Evolutionary conservation across 2,113 vertebrate species (phyloP).

Genomic region (Marmota flaviventris): DNA sequence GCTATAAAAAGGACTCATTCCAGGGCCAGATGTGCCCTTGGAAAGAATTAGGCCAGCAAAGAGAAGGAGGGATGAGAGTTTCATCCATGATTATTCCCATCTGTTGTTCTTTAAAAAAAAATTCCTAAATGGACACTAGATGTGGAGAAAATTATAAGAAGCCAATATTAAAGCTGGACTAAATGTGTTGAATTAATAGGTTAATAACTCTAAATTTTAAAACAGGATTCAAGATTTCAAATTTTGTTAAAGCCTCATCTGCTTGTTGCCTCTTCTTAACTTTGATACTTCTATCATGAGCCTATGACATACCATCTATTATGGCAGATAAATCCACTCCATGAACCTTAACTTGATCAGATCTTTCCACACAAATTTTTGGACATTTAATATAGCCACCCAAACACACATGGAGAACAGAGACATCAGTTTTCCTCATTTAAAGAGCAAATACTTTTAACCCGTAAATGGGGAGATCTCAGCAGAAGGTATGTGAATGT

Average conservation of each 20-base stretch:
- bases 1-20: conserved; percentile 74
- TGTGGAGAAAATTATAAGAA: conserved; percentile 41
- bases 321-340: not conserved
- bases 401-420: not conserved
- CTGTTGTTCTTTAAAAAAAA: conserved; percentile 61
- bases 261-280: not conserved
- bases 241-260: not conserved
- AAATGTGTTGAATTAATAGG: conserved; percentile 20
- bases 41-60: conserved; percentile 66
- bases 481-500: not conserved
- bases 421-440: not conserved
- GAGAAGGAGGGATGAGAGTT: conserved; percentile 51
- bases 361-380: not conserved
- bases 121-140: conserved; percentile 60
- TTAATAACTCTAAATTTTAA: conserved; percentile 27
- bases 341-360: not conserved
- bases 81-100: conserved; percentile 77
- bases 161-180: not conserved
- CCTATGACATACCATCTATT: not conserved
- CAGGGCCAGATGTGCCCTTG: conserved; percentile 81
- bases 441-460: not conserved
- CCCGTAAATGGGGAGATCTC: not conserved
- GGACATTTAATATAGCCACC: not conserved
- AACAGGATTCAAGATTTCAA: conserved; percentile 47
- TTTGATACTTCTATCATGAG: not conserved